Evolutionary conservation across 1,140 invertebrate genomes (phyloP).

Genomic region (Papilio xuthus): DNA sequence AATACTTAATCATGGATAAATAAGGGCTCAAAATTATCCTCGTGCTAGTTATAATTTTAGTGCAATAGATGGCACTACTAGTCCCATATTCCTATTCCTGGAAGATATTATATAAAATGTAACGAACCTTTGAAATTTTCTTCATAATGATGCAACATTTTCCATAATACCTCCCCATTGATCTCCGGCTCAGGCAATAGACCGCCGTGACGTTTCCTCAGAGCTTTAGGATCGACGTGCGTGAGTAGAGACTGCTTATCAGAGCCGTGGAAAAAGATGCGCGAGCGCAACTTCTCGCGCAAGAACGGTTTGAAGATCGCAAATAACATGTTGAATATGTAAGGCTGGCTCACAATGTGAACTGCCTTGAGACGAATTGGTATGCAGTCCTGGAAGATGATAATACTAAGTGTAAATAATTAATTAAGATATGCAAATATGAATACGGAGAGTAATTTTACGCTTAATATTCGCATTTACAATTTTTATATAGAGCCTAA

Average conservation of each 20-base stretch:
- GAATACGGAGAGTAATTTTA: background rate
- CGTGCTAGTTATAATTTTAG: background rate
- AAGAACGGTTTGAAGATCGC: constrained; percentile 94
- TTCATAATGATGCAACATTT: constrained; percentile 76
- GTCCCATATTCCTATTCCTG: background rate
- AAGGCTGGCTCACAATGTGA: constrained; percentile 93
- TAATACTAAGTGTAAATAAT: constrained; percentile 36
- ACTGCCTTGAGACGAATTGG: constrained; percentile 92
- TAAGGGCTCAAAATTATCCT: background rate
- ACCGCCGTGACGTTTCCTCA: constrained; percentile 90
- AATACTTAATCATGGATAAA: background rate
- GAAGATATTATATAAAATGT: background rate
- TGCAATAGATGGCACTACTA: background rate
- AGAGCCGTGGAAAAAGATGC: constrained; percentile 92
- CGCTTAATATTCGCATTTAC: too few species aligned
- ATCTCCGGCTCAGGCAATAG: constrained; percentile 83
- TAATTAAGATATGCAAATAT: background rate
- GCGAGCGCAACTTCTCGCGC: constrained; percentile 86
- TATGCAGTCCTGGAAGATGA: constrained; percentile 85
- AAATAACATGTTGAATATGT: constrained; percentile 93
- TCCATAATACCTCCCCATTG: constrained; percentile 70
- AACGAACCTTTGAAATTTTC: constrained; percentile 68
- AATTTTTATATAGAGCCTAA: too few species aligned
- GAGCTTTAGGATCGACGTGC: constrained; percentile 87
- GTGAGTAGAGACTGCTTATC: constrained; percentile 90